Conservation (phyloP, 35 echinoderm and acorn worm genomes). For the Strongylocentrotus purpuratus region DNA sequence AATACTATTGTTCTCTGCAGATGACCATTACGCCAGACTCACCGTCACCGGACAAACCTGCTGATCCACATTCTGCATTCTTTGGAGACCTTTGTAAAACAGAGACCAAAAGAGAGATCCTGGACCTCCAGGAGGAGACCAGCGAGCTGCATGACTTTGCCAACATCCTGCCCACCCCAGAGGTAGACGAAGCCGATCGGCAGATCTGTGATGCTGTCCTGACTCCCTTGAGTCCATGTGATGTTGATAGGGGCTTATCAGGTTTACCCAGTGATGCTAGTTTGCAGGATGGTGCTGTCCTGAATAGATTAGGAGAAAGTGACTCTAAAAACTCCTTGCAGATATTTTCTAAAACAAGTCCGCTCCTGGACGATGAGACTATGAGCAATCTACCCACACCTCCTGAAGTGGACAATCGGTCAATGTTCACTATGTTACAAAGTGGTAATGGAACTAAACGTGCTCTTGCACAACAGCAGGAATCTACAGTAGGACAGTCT, state of each 20-base stretch:
- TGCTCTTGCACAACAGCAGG: neutral
- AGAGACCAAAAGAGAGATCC: neutral
- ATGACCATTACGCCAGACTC: slow-evolving; percentile 14
- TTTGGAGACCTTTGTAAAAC: slow-evolving; percentile 40
- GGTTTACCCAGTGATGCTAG: neutral
- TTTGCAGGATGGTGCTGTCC: neutral
- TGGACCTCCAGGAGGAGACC: neutral
- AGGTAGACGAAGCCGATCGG: slow-evolving; percentile 21
- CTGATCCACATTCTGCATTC: slow-evolving; percentile 32
- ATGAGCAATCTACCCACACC: slow-evolving; percentile 40
- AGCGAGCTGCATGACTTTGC: slow-evolving; percentile 26
- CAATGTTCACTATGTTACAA: slow-evolving; percentile 28
- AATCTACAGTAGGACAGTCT: no score
- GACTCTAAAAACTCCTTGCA: neutral
- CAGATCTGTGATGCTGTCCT: slow-evolving; percentile 26
- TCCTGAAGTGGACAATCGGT: slow-evolving; percentile 17
- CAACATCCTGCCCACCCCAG: neutral
- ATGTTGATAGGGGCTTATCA: neutral
- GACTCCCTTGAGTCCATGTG: slow-evolving; percentile 16
- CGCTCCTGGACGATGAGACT: neutral
- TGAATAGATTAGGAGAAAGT: neutral
- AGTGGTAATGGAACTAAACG: neutral
- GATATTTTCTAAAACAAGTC: neutral
- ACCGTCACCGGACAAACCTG: slow-evolving; percentile 19
- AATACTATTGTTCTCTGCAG: neutral